These are phyloP conservation scores for Sinopyrophorus schimmeli DNA, from an alignment of 2,888 invertebrate species.

Conservation along the genomic window DNA sequence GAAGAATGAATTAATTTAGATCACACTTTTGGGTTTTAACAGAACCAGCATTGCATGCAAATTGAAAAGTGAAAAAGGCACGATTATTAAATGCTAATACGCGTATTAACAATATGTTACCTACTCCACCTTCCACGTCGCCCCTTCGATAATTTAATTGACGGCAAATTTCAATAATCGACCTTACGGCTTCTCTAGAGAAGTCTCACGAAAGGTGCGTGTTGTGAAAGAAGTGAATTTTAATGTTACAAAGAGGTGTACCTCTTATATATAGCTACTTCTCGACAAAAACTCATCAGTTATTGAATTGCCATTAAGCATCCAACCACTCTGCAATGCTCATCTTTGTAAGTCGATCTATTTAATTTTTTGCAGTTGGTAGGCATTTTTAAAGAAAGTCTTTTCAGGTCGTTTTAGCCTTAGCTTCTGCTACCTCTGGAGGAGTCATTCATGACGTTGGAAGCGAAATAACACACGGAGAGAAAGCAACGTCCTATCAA, in stretches of 20 bases:
- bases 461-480: conserved; percentile 54
- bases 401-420: too few species aligned
- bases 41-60: conserved; percentile 24
- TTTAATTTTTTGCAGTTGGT: conserved; percentile 9
- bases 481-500: conserved; percentile 71
- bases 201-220: too few species aligned
- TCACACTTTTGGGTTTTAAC: too few species aligned
- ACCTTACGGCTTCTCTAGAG: conserved; percentile 18
- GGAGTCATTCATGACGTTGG: conserved; percentile 9
- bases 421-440: conserved; percentile 11
- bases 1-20: too few species aligned
- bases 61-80: conserved; percentile 15
- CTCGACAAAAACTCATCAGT: too few species aligned
- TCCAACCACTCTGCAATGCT: too few species aligned
- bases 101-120: conserved; percentile 21
- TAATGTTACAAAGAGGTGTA: too few species aligned
- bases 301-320: too few species aligned
- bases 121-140: conserved; percentile 18
- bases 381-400: too few species aligned
- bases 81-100: conserved; percentile 25
- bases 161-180: conserved; percentile 10
- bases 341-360: neutral
- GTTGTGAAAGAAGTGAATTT: too few species aligned
- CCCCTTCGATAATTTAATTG: conserved; percentile 6
- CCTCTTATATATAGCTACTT: too few species aligned